These are phyloP conservation scores for Andrena bicolor DNA, from an alignment of 2,888 invertebrate species.

Conservation along the genomic window DNA sequence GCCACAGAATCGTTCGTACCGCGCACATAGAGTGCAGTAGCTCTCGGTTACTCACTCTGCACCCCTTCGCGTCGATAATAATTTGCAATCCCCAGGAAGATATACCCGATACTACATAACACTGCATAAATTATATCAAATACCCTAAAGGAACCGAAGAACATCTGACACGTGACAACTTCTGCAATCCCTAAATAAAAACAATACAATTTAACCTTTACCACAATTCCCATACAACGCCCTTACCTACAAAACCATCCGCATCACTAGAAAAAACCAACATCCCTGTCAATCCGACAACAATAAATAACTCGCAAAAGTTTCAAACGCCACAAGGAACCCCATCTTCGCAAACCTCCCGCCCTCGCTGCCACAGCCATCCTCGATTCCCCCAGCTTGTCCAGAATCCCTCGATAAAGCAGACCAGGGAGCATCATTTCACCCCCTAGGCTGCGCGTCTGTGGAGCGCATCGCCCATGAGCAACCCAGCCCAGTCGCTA, in stretches of 20 bases:
- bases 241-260: no score
- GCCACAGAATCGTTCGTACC: background rate
- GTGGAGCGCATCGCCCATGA: conserved; percentile 8
- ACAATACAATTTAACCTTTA: no score
- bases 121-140: background rate
- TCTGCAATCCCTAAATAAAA: no score
- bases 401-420: conserved; percentile 67
- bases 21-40: conserved; percentile 28
- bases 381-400: conserved; percentile 33
- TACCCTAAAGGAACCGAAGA: no score
- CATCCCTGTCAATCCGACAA: background rate
- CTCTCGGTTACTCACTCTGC: background rate
- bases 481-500: conserved; percentile 45
- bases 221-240: no score
- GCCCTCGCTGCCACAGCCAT: background rate
- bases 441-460: conserved; percentile 37
- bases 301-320: background rate
- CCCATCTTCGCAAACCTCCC: background rate
- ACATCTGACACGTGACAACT: no score
- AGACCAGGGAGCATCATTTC: conserved; percentile 26
- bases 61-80: conserved; percentile 5
- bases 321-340: background rate
- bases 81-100: background rate
- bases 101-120: background rate
- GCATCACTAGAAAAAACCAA: no score